Evolutionary conservation across 1,140 invertebrate species (phyloP), one percentile per base, ranked within the genome.

Genomic region (Chrysomallon squamiferum): DNA sequence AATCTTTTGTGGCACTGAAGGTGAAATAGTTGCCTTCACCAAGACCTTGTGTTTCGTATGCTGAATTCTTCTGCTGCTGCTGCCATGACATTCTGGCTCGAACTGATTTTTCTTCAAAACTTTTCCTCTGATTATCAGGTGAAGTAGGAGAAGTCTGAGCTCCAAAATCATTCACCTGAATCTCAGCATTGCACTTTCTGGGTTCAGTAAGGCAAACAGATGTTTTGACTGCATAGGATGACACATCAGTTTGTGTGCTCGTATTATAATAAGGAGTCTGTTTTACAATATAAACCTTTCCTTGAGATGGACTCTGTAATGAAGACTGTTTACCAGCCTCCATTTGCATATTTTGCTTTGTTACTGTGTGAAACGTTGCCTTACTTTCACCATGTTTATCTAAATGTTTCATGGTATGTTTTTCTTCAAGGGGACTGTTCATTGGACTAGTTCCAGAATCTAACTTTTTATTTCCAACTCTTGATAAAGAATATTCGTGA

Each of bases 261-360:
- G 81, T 83, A 62, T 80, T 83, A 66, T 81, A 83, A 68, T 79
- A 74, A 22, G 79, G 75, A 59, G 74, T 80, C 33, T 75, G 75
- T 58, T 71, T 76, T 15, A 78, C 76, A 50, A 78, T 71, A 50
- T 68, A 74, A 11, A 66, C 59, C 47, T 65, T 72, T 27, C 22
- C 22, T 30, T 54, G 50, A 25, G 22, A 38, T 7, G 35, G n/a
- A 20, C 18, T 20, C 50, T 27, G n/a, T 6, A 13, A 15, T 20
- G n/a, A 22, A 27, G n/a, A 13, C 50, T 54, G 50, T 18, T 54
- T 22, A 22, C 50, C 29, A 47, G 45, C n/a, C n/a, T n/a, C n/a
- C 35, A 7, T 38, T 38, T 38, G 5, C 15, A 5, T 15, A 38
- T 15, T 38, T 38, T 38, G 35, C 15, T 38, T 38, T 38, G 35